phyloP scores from a whole-genome alignment of 2,113 vertebrate genomes.

The Uria lomvia region DNA sequence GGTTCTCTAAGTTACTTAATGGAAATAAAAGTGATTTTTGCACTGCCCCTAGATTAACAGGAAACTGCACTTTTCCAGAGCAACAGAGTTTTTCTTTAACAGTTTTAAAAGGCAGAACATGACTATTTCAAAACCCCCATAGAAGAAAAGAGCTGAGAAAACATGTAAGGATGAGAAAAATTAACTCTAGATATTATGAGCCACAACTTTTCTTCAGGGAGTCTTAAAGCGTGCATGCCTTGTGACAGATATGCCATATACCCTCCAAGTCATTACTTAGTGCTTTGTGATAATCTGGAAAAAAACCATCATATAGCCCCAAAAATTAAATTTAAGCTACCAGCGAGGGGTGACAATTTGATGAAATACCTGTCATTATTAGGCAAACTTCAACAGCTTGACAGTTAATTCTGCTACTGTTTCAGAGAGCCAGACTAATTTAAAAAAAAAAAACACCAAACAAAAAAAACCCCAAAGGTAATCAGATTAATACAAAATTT shows the following conservation, averaged over 20 bases:
- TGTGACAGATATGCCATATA: neutral
- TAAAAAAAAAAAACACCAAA: neutral
- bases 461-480: neutral
- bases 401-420: neutral
- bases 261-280: neutral
- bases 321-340: neutral
- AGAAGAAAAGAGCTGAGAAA: neutral
- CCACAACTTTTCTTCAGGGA: neutral
- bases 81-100: neutral
- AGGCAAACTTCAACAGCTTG: neutral
- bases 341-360: neutral
- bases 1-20: neutral
- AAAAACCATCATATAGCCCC: neutral
- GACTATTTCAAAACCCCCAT: neutral
- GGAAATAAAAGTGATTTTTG: neutral
- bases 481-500: neutral
- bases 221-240: neutral
- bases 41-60: neutral
- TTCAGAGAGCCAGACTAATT: neutral
- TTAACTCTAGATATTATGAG: neutral
- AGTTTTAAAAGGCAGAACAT: neutral
- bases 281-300: neutral
- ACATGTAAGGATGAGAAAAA: neutral
- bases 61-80: neutral
- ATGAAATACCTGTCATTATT: neutral